Evolutionary conservation across 2,797 vertebrate species (phyloP).

Genomic region (Peromyscus eremicus): DNA sequence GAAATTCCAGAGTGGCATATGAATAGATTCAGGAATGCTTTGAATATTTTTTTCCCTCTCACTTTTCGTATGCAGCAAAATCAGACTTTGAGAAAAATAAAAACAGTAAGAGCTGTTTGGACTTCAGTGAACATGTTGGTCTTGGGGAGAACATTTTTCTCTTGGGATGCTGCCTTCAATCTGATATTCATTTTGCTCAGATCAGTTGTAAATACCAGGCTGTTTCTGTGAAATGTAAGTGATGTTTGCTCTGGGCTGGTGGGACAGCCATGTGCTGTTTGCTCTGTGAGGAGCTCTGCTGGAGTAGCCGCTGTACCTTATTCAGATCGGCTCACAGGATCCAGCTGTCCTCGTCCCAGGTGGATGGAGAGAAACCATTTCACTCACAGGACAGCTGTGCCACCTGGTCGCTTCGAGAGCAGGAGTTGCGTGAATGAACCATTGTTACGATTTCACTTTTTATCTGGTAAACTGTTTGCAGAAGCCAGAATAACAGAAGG

Average conservation of each 20-base stretch:
- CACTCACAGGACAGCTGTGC: constrained; percentile 71
- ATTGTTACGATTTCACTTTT: constrained; percentile 62
- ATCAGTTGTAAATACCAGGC: constrained; percentile 90
- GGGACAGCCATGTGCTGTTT: constrained; percentile 84
- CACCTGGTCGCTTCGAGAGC: constrained; percentile 47
- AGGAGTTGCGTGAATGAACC: constrained; percentile 21
- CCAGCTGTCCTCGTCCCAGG: constrained; percentile 80
- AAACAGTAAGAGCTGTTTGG: constrained; percentile 60
- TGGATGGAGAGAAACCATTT: constrained; percentile 70
- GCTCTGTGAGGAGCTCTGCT: constrained; percentile 73
- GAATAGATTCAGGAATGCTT: constrained; percentile 31
- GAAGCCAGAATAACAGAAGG: constrained; percentile 35
- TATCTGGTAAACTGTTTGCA: constrained; percentile 56
- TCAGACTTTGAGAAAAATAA: constrained; percentile 66
- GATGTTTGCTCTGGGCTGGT: constrained; percentile 88
- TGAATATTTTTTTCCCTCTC: neutral
- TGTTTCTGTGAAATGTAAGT: constrained; percentile 86
- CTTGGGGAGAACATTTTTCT: constrained; percentile 73
- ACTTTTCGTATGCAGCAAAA: constrained; percentile 69
- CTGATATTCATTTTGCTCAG: constrained; percentile 89
- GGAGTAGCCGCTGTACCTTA: constrained; percentile 54
- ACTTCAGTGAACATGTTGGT: constrained; percentile 63
- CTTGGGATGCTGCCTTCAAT: constrained; percentile 84
- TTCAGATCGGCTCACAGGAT: constrained; percentile 66
- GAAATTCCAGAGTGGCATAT: constrained; percentile 47